Evolutionary conservation across 2,113 vertebrate species (phyloP), one percentile per base, ranked within the genome.

Genomic region (Nothoprocta perdicaria): DNA sequence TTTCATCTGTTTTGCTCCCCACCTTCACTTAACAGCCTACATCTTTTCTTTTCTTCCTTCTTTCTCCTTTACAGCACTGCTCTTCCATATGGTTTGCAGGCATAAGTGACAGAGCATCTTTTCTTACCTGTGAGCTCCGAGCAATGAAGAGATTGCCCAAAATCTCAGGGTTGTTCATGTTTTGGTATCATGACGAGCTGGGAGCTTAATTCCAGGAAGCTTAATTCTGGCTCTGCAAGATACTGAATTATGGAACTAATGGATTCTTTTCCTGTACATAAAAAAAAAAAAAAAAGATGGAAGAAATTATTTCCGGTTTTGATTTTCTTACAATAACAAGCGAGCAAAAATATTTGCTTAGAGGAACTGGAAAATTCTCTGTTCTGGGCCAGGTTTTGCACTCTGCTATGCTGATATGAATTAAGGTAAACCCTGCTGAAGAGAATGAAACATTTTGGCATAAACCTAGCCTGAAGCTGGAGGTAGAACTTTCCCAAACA

Each of bases 11-110:
- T 94, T 91, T 88, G 61, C 80, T 84, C 69, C 83, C 84, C 69
- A 93, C 94, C 94, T 96, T 95, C 95, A 91, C 90, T 97, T 96
- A 96, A 96, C 95, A 96, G 94, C 71, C 27, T 45, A 88, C 77
- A 43, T 68, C 41, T 95, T 83, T 91, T 94, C 92, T 81, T 80
- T 90, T 71, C 65, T n/a, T 40, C 63, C 46, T 82, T 82, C 15
- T 31, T 90, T 88, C 69, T 76, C 88, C 82, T 89, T 71, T 61
- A 53, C 88, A 71, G 68, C 87, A 88, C 18, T 69, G 35, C 50
- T 79, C 78, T 89, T 95, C 79, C 69, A 46, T 88, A 46, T 46
- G 52, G 61, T 71, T 89, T 81, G 52, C 48, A 90, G 83, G 75
- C 62, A 15, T 69, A 76, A 67, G 76, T 81, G 84, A 82, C 60